Conservation (phyloP, 2,113 vertebrate species). For the Cariama cristata region DNA sequence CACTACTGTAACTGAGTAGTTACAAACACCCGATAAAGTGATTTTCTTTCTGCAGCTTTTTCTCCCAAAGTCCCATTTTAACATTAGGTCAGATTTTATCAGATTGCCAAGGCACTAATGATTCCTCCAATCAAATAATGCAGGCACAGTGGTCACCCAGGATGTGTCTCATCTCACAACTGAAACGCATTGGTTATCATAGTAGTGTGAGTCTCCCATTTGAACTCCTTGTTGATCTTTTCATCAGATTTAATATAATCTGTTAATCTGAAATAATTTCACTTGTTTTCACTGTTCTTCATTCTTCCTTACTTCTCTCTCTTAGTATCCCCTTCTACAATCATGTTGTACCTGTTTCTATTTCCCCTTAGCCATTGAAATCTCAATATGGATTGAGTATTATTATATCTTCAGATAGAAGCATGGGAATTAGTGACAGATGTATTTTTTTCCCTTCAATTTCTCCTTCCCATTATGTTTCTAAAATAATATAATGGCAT, state of each 20-base stretch:
- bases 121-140: not conserved
- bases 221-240: not conserved
- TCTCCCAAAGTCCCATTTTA: not conserved
- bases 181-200: not conserved
- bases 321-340: not conserved
- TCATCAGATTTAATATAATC: constrained; percentile 24
- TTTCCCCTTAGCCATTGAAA: not conserved
- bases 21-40: not conserved
- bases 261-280: not conserved
- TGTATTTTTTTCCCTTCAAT: not conserved
- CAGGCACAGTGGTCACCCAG: not conserved
- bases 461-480: not conserved
- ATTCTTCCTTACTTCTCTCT: not conserved
- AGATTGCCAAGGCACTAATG: not conserved
- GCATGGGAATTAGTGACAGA: not conserved
- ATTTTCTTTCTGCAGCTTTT: not conserved
- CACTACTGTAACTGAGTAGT: not conserved
- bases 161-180: not conserved
- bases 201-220: not conserved
- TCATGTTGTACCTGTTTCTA: not conserved
- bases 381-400: not conserved
- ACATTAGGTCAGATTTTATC: not conserved
- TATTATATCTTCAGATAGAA: not conserved
- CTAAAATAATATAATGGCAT: not conserved
- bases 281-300: not conserved